A percentile compares a stretch with the other conserved stretches of the same genome.
phyloP scores from a whole-genome alignment of 1,140 invertebrate species.

The Mycetomoellerius zeteki region DNA sequence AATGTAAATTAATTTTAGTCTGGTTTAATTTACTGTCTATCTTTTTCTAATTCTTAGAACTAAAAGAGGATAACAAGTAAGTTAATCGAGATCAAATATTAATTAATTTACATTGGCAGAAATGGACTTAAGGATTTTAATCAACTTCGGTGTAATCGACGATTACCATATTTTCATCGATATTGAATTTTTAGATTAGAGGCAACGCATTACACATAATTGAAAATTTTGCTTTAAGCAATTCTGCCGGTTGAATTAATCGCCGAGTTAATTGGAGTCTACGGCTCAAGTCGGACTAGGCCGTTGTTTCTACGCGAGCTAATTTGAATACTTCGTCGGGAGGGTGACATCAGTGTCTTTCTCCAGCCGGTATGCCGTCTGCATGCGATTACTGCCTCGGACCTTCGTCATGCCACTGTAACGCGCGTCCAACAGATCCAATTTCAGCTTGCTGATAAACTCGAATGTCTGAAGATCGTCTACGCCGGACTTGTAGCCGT shows the following conservation, averaged over 20 bases:
- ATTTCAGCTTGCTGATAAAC: conserved; percentile 91
- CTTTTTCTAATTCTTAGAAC: no score
- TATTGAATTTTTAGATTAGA: neutral
- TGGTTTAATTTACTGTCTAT: no score
- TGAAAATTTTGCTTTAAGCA: neutral
- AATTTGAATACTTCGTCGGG: conserved; percentile 89
- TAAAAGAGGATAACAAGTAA: no score
- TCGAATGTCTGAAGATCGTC: conserved; percentile 93
- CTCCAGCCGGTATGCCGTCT: conserved; percentile 93
- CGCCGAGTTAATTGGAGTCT: neutral
- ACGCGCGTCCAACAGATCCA: conserved; percentile 89
- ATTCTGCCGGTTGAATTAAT: neutral
- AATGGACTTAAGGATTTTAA: neutral
- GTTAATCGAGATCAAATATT: no score
- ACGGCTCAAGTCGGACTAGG: neutral
- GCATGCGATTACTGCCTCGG: conserved; percentile 91
- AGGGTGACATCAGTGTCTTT: conserved; percentile 90
- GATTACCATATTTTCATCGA: neutral
- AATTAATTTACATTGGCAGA: no score
- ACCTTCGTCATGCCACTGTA: conserved; percentile 90
- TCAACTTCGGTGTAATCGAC: neutral
- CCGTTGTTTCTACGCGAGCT: conserved; percentile 20
- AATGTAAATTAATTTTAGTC: no score
- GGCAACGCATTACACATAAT: neutral
- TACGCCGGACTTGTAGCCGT: conserved; percentile 90